These are phyloP conservation scores for Colinus virginianus DNA, from an alignment of 2,113 vertebrate species.

Conservation along the genomic window DNA sequence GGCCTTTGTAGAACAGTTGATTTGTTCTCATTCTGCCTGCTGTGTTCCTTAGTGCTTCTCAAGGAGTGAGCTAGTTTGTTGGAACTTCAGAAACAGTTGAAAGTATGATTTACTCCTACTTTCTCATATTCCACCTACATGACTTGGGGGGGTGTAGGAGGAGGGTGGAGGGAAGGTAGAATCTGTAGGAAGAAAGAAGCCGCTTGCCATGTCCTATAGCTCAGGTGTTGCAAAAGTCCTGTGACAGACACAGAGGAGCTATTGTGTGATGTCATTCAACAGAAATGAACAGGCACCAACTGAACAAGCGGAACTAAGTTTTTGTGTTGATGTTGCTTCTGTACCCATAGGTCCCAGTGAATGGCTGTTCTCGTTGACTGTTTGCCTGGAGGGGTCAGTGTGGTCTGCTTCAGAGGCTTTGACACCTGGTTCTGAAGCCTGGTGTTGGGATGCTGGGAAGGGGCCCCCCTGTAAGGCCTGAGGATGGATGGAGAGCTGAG, in stretches of 20 bases:
- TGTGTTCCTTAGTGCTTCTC: neutral
- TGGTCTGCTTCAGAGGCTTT: neutral
- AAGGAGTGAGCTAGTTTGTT: neutral
- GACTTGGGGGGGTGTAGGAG: neutral
- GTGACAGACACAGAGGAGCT: neutral
- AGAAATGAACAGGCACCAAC: neutral
- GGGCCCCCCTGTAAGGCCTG: neutral
- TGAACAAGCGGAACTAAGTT: neutral
- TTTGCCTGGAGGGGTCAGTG: neutral
- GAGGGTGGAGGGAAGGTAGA: neutral
- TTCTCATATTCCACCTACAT: neutral
- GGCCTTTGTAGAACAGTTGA: neutral
- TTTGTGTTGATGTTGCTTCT: neutral
- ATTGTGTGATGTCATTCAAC: neutral
- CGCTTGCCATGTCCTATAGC: accelerated
- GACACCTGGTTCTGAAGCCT: neutral
- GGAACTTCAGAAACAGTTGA: neutral
- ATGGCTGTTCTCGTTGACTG: neutral
- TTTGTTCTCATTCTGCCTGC: neutral
- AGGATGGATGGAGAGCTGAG: neutral
- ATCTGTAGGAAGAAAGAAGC: neutral
- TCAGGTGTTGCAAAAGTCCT: neutral
- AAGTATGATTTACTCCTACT: neutral
- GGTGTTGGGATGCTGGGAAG: neutral
- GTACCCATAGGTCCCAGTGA: neutral